Conservation (phyloP, 2,797 vertebrate species). For the Chanos chanos region DNA sequence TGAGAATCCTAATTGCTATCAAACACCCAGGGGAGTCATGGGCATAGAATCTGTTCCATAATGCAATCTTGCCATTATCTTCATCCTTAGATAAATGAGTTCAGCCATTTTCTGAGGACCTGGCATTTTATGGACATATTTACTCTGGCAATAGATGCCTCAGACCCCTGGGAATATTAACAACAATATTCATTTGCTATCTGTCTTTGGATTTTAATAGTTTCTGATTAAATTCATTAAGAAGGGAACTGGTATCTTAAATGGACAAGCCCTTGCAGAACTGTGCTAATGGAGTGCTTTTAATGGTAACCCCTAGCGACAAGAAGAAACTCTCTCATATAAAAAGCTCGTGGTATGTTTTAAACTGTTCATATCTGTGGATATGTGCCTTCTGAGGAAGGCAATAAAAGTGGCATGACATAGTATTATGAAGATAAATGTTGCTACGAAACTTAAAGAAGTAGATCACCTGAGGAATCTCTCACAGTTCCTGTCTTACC, state of each 20-base stretch:
- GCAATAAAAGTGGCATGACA: neutral
- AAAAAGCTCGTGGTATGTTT: slow-evolving; percentile 12
- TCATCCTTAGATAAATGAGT: too few relatives aligned
- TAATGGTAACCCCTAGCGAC: neutral
- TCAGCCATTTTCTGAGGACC: too few relatives aligned
- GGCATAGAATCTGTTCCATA: too few relatives aligned
- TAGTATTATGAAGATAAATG: neutral
- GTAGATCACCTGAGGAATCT: slow-evolving; percentile 13
- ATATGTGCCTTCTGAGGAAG: too few relatives aligned
- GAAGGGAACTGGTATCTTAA: slow-evolving; percentile 32
- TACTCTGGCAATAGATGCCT: too few relatives aligned
- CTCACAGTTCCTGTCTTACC: neutral
- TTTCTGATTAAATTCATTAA: slow-evolving; percentile 34
- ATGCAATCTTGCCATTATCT: too few relatives aligned
- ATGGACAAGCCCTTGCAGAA: slow-evolving; percentile 13
- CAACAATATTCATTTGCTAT: too few relatives aligned
- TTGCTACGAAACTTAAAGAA: slow-evolving; percentile 19
- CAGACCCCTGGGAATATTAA: too few relatives aligned
- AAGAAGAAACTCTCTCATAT: slow-evolving; percentile 13
- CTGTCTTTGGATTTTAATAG: slow-evolving; percentile 5
- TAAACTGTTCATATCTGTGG: neutral
- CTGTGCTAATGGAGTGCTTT: slow-evolving; percentile 15
- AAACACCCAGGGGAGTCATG: too few relatives aligned
- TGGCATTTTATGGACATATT: too few relatives aligned
- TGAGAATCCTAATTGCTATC: too few relatives aligned